These are phyloP conservation scores for Stichodactyla mertensii DNA, from an alignment of 64 coral and sea anemone genomes.

Conservation along the genomic window DNA sequence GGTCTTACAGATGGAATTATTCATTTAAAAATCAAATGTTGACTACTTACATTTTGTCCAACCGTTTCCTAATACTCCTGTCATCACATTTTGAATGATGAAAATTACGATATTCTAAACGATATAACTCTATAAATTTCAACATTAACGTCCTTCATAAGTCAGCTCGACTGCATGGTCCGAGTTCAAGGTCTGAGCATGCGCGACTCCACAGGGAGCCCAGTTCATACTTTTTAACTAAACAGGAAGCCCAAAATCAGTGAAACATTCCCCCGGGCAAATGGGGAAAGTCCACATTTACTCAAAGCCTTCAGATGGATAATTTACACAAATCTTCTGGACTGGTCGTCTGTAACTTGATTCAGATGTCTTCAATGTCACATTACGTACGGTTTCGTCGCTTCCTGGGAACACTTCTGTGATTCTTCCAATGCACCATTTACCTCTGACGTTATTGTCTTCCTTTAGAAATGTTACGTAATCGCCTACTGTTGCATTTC, in stretches of 20 bases:
- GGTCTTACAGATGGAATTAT: too few species aligned
- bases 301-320: slow-evolving; percentile 26
- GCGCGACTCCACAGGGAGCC: too few species aligned
- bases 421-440: slow-evolving; percentile 29
- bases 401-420: slow-evolving; percentile 32
- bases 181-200: too few species aligned
- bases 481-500: slow-evolving; percentile 29
- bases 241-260: not conserved
- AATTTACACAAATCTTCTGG: slow-evolving; percentile 38
- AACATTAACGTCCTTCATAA: too few species aligned
- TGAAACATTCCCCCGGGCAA: slow-evolving; percentile 30
- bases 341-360: slow-evolving; percentile 22
- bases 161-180: too few species aligned
- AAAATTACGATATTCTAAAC: too few species aligned
- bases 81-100: too few species aligned
- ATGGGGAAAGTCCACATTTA: slow-evolving; percentile 50
- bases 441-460: slow-evolving; percentile 33
- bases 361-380: not conserved
- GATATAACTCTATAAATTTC: too few species aligned
- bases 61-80: too few species aligned
- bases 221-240: too few species aligned
- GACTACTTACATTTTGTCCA: too few species aligned
- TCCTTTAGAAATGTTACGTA: slow-evolving; percentile 9
- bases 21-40: too few species aligned
- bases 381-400: slow-evolving; percentile 21